A percentile compares a stretch with the other conserved stretches of the same genome.
Evolutionary conservation across 2,888 invertebrate genomes (phyloP).

Genomic region (Scaptomyza parva): DNA sequence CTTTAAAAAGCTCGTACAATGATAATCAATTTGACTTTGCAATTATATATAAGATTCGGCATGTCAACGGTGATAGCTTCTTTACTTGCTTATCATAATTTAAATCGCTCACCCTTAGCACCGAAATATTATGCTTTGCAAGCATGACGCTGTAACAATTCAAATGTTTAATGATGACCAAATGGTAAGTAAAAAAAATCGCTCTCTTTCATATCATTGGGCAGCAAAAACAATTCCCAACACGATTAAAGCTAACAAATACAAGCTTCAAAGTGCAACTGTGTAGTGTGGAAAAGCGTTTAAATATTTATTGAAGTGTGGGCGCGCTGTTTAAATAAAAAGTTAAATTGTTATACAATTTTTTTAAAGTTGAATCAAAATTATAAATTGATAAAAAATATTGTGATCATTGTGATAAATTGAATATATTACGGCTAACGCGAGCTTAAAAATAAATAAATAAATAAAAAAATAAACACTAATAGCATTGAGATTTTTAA

Average conservation of each 20-base stretch:
- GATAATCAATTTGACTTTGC: no score
- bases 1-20: no score
- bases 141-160: conserved; percentile 41
- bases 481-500: no score
- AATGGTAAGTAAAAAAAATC: neutral
- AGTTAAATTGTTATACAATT: no score
- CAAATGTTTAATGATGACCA: conserved; percentile 17
- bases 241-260: neutral
- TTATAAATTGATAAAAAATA: no score
- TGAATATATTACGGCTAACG: no score
- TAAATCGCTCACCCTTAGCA: conserved; percentile 2
- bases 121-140: conserved; percentile 4
- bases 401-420: no score
- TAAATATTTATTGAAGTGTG: neutral
- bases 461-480: no score
- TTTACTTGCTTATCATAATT: no score
- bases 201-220: neutral
- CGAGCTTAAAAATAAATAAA: neutral
- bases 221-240: neutral
- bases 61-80: no score
- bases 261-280: conserved; percentile 4
- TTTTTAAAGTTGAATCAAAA: no score
- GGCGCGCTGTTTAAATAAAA: conserved; percentile 28
- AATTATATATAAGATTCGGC: no score
- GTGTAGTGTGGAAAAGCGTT: conserved; percentile 19